Evolutionary conservation across 2,888 invertebrate genomes (phyloP), one percentile per base, ranked within the genome.

Genomic region (Mactromeris polynyma): DNA sequence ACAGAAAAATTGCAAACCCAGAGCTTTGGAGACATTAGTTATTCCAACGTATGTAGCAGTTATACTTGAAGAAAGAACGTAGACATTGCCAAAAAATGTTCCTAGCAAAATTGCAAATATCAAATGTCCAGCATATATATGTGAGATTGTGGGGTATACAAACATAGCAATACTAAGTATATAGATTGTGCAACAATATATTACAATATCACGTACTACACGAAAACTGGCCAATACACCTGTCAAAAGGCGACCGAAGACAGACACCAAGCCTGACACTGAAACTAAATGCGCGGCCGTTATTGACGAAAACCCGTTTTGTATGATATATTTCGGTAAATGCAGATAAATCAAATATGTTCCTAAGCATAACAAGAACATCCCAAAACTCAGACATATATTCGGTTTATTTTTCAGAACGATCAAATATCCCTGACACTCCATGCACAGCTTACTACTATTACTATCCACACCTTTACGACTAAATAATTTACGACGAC

Each of bases 251-350:
- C 82, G 58, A 9, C 64, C 82, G 40, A 58, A 36, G 9, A 64
- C 38, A 2, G 64, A 64, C 7, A 40, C 36, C 38, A 82, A n/a
- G 36, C 82, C 82, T 0, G 82, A 82, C 40, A 82, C 58, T n/a
- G 82, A 82, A 6, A 82, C 64, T 19, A 82, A n/a, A 26, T 82
- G 38, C 19, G 82, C 82, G 14, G 82, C 82, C 11, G 19, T 11
- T 0, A n/a, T 11, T 2, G 64, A 7, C 2, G 82, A 82, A 82
- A 82, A 82, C 26, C 82, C 82, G 9, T 82, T 82, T 7, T n/a
- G 14, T 6, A 82, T 21, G 4, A 82, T 64, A 26, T 82, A 82
- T 7, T 54, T 54, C 0, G 82, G 82, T 26, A 82, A 40, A 82
- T 82, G 82, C 14, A 82, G 26, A 64, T 40, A 82, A 11, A 82